These are phyloP conservation scores for Plectrocnemia conspersa DNA, from an alignment of 1,140 invertebrate genomes.

Conservation along the genomic window DNA sequence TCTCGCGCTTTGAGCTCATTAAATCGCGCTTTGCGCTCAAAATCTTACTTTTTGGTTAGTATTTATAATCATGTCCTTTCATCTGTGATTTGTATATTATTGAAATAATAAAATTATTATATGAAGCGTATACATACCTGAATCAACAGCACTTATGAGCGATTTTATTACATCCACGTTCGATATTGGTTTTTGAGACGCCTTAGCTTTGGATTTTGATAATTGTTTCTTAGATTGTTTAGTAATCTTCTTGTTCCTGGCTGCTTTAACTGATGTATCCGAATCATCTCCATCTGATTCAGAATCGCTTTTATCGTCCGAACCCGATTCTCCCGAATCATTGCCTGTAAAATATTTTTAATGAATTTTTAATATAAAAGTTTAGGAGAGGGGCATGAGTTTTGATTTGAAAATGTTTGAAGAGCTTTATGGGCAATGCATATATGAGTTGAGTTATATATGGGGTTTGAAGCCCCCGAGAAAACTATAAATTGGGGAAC, in stretches of 20 bases:
- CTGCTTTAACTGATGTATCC: neutral
- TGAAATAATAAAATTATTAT: neutral
- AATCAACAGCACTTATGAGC: conserved; percentile 23
- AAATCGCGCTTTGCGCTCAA: no score
- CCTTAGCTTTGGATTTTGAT: conserved; percentile 5
- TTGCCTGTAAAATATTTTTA: no score
- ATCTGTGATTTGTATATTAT: neutral
- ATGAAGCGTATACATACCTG: conserved; percentile 13
- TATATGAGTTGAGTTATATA: conserved; percentile 12
- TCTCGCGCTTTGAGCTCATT: no score
- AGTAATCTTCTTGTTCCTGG: neutral
- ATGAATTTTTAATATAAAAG: neutral
- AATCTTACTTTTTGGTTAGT: no score
- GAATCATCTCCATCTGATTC: neutral
- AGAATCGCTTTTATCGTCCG: neutral
- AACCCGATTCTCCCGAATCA: neutral
- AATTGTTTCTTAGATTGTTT: neutral
- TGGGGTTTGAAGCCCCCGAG: neutral
- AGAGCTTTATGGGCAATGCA: conserved; percentile 15
- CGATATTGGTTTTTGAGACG: neutral
- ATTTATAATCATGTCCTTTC: no score
- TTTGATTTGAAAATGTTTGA: no score
- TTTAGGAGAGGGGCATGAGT: neutral
- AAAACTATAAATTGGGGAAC: conserved; percentile 27
- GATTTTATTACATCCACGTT: conserved; percentile 12